phyloP scores from a whole-genome alignment of 2,113 vertebrate genomes.

The Salvator merianae region DNA sequence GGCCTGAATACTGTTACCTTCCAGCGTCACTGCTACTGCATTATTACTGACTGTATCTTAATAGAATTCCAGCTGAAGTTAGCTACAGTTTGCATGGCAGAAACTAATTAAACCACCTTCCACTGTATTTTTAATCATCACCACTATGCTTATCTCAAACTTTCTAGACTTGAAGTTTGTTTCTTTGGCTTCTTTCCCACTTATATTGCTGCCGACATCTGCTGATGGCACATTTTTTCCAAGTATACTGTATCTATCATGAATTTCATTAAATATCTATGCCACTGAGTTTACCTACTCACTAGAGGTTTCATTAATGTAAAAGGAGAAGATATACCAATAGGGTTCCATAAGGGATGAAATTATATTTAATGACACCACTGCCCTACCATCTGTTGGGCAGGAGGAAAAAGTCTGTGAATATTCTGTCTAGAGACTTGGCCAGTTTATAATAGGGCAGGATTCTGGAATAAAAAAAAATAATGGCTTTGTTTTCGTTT shows the following conservation, averaged over 20 bases:
- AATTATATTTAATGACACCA: slow-evolving; percentile 52
- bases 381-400: slow-evolving; percentile 40
- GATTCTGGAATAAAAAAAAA: not conserved
- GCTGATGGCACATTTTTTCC: slow-evolving; percentile 3
- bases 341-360: slow-evolving; percentile 23
- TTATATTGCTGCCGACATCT: slow-evolving; percentile 40
- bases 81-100: slow-evolving; percentile 4
- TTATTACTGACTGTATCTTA: accelerated
- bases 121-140: slow-evolving; percentile 33
- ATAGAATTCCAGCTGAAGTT: slow-evolving; percentile 11
- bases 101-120: slow-evolving; percentile 28
- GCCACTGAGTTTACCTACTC: slow-evolving; percentile 22
- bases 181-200: not conserved
- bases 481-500: not conserved
- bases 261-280: slow-evolving; percentile 40
- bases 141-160: slow-evolving; percentile 1
- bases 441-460: slow-evolving; percentile 39
- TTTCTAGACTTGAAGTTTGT: not conserved
- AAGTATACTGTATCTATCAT: slow-evolving; percentile 31
- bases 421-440: slow-evolving; percentile 44
- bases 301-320: slow-evolving; percentile 34
- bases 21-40: not conserved
- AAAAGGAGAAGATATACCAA: slow-evolving; percentile 38
- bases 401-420: slow-evolving; percentile 25
- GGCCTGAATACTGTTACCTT: not conserved